Evolutionary conservation across 2,113 vertebrate species (phyloP), one percentile per base, ranked within the genome.

Genomic region (Neodontobutis hainanensis): DNA sequence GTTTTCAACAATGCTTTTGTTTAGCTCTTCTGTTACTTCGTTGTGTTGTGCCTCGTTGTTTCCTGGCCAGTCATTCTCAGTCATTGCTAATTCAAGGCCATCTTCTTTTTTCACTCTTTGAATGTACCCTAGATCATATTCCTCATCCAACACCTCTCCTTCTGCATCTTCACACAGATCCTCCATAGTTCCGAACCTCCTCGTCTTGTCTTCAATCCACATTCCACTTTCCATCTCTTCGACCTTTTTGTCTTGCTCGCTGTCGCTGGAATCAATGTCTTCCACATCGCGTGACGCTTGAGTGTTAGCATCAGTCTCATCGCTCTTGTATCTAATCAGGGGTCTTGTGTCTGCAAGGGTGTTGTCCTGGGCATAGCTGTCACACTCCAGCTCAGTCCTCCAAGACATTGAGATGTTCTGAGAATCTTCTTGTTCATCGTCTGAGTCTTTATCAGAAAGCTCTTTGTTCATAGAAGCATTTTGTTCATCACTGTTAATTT

Each of bases 361-460:
- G 83, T 93, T 92, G 1, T 94, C 92, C 70, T 90, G 89, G 68
- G 87, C 88, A 5, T 92, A 93, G 78, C 92, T 92, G 75, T 92
- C 86, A 8, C 86, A 61, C 48, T 93, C 92, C 8, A 81, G 35
- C 74, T 93, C 92, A 0, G 88, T 90, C 73, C 49, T 88, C 86
- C 90, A 92, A 0, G 91, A 93, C 61, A 88, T 68, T 0, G 88
- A 92, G 56, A 89, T 68, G 42, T 93, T 90, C 72, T 88, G 87
- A 43, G 90, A 91, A 48, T 89, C 85, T 12, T 91, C 88, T 3
- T 85, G 80, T 10, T 88, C 88, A 0, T 88, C 84, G 0, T 78
- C 60, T 2, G 64, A 68, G 35, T 85, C 81, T 16, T 80, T 42
- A 4, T 81, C 67, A 5, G 70, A 32, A 4, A 45, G 8, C 3